Evolutionary conservation across 1,140 invertebrate genomes (phyloP).

Genomic region (Dendroctonus valens): DNA sequence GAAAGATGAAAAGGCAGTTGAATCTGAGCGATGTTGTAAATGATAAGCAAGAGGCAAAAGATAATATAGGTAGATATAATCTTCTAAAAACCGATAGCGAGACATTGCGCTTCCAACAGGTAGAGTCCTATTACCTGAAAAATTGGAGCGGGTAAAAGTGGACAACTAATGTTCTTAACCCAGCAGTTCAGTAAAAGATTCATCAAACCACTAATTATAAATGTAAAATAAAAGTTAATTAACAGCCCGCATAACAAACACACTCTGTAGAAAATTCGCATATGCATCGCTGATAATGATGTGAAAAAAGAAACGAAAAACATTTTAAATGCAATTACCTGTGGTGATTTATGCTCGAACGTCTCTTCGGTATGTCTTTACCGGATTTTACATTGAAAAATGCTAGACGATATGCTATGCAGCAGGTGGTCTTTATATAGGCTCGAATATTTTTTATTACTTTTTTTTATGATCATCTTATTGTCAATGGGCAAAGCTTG

Average conservation of each 20-base stretch:
- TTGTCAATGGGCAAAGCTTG: no score
- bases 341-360: constrained; percentile 10
- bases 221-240: not conserved
- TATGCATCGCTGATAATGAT: constrained; percentile 9
- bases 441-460: not conserved
- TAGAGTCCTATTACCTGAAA: no score
- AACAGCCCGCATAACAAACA: not conserved
- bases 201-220: not conserved
- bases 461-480: not conserved
- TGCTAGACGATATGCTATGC: constrained; percentile 1
- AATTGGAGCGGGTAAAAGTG: no score
- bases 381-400: constrained; percentile 9
- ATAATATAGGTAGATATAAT: no score
- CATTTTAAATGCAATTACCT: constrained; percentile 7
- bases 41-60: no score
- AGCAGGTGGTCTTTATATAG: constrained; percentile 9
- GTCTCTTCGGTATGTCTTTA: constrained; percentile 12
- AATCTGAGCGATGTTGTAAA: no score
- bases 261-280: not conserved
- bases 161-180: no score
- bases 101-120: no score
- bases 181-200: no score
- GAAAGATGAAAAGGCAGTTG: no score
- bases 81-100: no score
- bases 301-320: constrained; percentile 12